Evolutionary conservation across 2,797 vertebrate genomes (phyloP), one percentile per base, ranked within the genome.

Genomic region (Streptopelia turtur): DNA sequence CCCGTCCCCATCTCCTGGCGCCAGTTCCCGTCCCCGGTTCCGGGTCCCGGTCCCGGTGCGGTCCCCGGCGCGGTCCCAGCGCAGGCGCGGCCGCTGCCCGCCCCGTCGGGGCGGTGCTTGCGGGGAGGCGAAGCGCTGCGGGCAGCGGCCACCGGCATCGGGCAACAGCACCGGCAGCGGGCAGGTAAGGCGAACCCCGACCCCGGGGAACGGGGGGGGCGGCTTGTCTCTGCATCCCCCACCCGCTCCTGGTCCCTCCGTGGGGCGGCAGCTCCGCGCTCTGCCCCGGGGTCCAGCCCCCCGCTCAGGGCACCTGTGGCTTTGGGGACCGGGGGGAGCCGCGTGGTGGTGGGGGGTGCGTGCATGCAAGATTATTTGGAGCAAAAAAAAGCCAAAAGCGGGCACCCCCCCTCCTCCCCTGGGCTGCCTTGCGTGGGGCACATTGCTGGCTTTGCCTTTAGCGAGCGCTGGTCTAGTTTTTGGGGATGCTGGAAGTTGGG

Each of bases 51-150:
- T n/a, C 28, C 55, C 59, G 20, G 74, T 31, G 47, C 47, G 20
- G 22, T 37, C 35, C 39, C 39, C 57, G 20, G 11, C 4, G 31
- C 79, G 56, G 45, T 22, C 33, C 72, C 47, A 68, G 91, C 95
- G 95, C 95, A 96, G 94, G 95, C 95, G 95, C 92, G 60, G 3
- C 31, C 78, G 41, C 49, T 56, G 83, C 95, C 94, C 95, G 76
- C 93, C 95, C 91, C 87, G 87, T 89, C 94, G 91, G 94, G 93
- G 95, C 93, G 94, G 94, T 9, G 93, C 94, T 93, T 95, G 88
- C 22, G 57, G 45, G 71, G 37, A 70, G 21, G 7, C 33, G 79
- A 31, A 81, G n/a, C 53, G 87, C 84, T 89, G 92, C 87, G 92
- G 92, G 87, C 53, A 61, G 52, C 81, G 94, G 91, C 55, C 90